Evolutionary conservation across 2,113 vertebrate genomes (phyloP).

Genomic region (Pelobates fuscus): DNA sequence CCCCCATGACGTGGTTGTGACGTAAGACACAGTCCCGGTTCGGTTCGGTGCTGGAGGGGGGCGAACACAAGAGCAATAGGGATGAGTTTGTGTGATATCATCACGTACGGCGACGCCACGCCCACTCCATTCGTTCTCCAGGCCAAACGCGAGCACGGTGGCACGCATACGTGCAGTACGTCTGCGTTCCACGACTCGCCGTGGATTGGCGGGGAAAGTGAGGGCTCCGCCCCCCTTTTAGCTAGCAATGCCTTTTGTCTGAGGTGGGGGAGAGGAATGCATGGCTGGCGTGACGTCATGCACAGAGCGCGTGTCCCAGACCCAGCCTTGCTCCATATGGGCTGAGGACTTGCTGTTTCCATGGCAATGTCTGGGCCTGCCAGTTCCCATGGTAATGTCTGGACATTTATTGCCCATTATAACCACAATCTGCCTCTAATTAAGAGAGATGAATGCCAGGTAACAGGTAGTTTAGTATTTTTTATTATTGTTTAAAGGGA

Average conservation of each 20-base stretch:
- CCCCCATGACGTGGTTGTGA: conserved; percentile 45
- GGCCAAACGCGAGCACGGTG: not conserved
- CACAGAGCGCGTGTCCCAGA: not conserved
- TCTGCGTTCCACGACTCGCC: conserved; percentile 11
- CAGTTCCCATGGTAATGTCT: conserved; percentile 9
- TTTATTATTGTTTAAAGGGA: too few species aligned
- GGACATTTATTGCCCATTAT: not conserved
- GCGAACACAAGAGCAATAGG: conserved; percentile 13
- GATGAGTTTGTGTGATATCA: conserved; percentile 31
- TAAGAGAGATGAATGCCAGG: too few species aligned
- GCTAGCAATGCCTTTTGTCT: conserved; percentile 23
- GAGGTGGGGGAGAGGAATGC: not conserved
- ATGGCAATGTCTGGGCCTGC: not conserved
- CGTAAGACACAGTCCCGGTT: conserved; percentile 49
- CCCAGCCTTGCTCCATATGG: not conserved
- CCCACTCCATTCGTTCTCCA: not conserved
- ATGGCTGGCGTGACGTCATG: not conserved
- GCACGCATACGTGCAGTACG: conserved; percentile 5
- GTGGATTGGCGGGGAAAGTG: conserved; percentile 22
- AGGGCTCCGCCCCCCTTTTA: not conserved
- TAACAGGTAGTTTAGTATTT: too few species aligned
- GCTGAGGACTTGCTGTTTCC: not conserved
- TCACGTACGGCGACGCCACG: conserved; percentile 34
- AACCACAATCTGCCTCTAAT: too few species aligned
- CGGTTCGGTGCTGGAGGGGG: conserved; percentile 40